phyloP scores from a whole-genome alignment of 2,797 vertebrate species.

The Lepidocolaptes lacrymiger region DNA sequence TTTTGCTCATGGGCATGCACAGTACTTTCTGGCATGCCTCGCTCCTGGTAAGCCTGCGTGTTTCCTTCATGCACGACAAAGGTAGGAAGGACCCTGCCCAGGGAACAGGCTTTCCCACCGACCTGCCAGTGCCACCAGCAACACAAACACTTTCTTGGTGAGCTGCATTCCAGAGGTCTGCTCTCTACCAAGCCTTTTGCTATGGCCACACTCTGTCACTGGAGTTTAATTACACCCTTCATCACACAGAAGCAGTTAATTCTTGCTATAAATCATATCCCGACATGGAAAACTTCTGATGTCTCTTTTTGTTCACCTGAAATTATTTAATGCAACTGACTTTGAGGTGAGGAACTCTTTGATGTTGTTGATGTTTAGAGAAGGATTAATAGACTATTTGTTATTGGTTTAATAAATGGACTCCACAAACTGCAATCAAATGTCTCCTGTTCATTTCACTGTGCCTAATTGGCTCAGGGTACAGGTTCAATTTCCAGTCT shows the following conservation, averaged over 20 bases:
- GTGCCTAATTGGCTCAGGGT: conserved; percentile 40
- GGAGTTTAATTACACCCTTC: conserved; percentile 35
- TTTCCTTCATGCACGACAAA: background rate
- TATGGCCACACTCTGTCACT: background rate
- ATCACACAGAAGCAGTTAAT: conserved; percentile 38
- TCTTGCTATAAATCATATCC: background rate
- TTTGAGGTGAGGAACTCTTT: conserved; percentile 50
- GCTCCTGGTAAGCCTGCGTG: background rate
- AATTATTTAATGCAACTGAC: conserved; percentile 16
- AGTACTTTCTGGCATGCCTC: background rate
- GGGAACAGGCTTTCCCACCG: background rate
- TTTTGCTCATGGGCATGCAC: background rate
- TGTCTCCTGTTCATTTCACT: conserved; percentile 8
- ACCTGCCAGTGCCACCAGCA: background rate
- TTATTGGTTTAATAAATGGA: conserved; percentile 38
- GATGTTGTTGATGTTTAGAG: conserved; percentile 37
- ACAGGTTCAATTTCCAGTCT: conserved; percentile 20
- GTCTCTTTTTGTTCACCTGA: background rate
- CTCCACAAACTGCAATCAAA: background rate
- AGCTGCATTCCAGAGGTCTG: background rate
- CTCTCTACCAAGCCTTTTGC: background rate
- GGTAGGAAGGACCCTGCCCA: conserved; percentile 16
- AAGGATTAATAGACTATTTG: conserved; percentile 68
- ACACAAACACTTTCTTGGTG: background rate
- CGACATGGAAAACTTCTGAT: conserved; percentile 5